Conservation (phyloP, 2,888 invertebrate species). For the Slavum lentiscoides region DNA sequence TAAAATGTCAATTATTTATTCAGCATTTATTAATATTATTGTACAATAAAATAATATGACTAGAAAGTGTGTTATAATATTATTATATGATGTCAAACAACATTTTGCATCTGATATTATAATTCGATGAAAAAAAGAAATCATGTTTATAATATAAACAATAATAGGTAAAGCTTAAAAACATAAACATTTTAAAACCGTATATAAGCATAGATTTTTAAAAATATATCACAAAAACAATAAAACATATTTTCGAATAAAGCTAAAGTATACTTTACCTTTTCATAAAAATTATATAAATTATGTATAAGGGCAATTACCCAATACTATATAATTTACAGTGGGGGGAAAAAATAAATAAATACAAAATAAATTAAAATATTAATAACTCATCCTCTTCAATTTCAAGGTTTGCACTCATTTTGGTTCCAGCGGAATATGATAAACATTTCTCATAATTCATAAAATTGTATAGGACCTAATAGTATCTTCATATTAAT, state of each 20-base stretch:
- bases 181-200: constrained; percentile 8
- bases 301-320: background rate
- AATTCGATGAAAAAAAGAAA: constrained; percentile 11
- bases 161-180: constrained; percentile 38
- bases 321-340: background rate
- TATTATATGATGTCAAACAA: background rate
- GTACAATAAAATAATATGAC: constrained; percentile 32
- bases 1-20: constrained; percentile 21
- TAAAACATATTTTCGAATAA: constrained; percentile 19
- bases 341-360: background rate
- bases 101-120: constrained; percentile 18
- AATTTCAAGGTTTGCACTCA: constrained; percentile 32
- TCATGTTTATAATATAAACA: constrained; percentile 10
- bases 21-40: constrained; percentile 35
- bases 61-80: constrained; percentile 34
- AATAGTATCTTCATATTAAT: background rate
- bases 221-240: constrained; percentile 44
- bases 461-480: background rate
- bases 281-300: constrained; percentile 14
- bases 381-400: background rate
- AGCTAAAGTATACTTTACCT: constrained; percentile 21
- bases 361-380: background rate
- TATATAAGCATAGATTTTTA: constrained; percentile 16
- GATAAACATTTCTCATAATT: constrained; percentile 24
- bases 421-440: constrained; percentile 44